phyloP scores from a whole-genome alignment of 92 coral and sea anemone genomes.

The Diadumene lineata region DNA sequence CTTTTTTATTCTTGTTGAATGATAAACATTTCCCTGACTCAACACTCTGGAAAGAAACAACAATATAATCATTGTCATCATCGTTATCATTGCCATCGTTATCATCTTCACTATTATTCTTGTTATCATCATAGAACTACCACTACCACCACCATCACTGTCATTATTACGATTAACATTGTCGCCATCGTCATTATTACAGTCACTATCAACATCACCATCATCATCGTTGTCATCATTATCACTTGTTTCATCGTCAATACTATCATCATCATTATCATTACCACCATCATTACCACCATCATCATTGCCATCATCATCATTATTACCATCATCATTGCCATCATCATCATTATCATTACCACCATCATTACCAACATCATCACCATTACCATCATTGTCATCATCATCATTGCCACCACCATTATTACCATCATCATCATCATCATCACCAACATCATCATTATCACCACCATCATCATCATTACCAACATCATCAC shows the following conservation, averaged over 20 bases:
- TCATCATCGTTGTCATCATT: not conserved
- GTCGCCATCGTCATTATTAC: not conserved
- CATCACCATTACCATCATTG: not conserved
- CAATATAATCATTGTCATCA: not conserved
- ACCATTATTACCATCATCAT: not conserved
- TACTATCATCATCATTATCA: not conserved
- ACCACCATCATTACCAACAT: not conserved
- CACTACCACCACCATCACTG: not conserved
- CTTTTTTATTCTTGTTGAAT: slow-evolving; percentile 14
- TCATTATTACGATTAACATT: not conserved
- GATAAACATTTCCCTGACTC: slow-evolving; percentile 58
- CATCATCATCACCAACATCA: not conserved
- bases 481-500: not conserved
- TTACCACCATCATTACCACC: not conserved
- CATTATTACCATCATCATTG: not conserved
- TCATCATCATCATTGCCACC: not conserved
- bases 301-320: not conserved
- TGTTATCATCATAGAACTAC: not conserved
- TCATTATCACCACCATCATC: not conserved
- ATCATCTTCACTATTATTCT: not conserved
- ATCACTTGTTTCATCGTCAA: not conserved
- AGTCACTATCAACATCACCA: not conserved
- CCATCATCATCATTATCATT: not conserved
- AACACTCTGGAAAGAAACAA: slow-evolving; percentile 30
- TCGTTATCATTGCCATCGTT: not conserved